Evolutionary conservation across 2,888 invertebrate species (phyloP).

Genomic region (Trachelus iudaicus): DNA sequence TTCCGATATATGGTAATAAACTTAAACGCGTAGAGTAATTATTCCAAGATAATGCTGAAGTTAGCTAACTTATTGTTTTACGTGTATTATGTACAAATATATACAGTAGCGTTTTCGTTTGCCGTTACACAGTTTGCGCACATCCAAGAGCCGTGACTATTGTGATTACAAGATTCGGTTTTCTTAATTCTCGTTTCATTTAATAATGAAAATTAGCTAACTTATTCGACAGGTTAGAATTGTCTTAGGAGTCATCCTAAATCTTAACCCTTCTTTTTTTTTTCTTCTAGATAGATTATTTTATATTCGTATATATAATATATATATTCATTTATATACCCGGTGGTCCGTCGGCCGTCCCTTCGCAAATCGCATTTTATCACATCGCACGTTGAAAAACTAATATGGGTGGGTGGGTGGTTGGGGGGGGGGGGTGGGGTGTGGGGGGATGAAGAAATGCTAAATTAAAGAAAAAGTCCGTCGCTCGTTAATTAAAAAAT

Average conservation of each 20-base stretch:
- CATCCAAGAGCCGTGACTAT: conserved; percentile 34
- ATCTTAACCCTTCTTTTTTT: not conserved
- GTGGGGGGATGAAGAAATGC: not conserved
- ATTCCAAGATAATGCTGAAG: conserved; percentile 58
- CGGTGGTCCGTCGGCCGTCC: conserved; percentile 35
- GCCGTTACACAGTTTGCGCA: conserved; percentile 46
- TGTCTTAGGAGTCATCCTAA: conserved; percentile 31
- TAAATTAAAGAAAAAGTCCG: not conserved
- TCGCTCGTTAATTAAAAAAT: not conserved
- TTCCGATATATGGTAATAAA: conserved; percentile 40
- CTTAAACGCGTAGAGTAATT: conserved; percentile 49
- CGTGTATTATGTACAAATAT: conserved; percentile 57
- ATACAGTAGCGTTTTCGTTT: conserved; percentile 48
- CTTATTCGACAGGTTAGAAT: conserved; percentile 42
- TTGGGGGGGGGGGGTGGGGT: too few relatives aligned
- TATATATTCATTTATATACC: conserved; percentile 26
- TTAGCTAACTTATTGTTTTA: conserved; percentile 54
- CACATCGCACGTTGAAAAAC: conserved; percentile 41
- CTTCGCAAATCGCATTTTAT: conserved; percentile 31
- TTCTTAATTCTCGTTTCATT: conserved; percentile 16
- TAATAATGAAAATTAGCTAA: conserved; percentile 52
- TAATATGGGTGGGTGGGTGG: conserved; percentile 14
- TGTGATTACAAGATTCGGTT: conserved; percentile 46
- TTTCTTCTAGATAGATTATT: not conserved
- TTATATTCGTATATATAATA: not conserved